A percentile compares a stretch with the other conserved stretches of the same genome.
phyloP scores from a whole-genome alignment of 2,888 invertebrate species.

The Lepidocyrtoides sp. region DNA sequence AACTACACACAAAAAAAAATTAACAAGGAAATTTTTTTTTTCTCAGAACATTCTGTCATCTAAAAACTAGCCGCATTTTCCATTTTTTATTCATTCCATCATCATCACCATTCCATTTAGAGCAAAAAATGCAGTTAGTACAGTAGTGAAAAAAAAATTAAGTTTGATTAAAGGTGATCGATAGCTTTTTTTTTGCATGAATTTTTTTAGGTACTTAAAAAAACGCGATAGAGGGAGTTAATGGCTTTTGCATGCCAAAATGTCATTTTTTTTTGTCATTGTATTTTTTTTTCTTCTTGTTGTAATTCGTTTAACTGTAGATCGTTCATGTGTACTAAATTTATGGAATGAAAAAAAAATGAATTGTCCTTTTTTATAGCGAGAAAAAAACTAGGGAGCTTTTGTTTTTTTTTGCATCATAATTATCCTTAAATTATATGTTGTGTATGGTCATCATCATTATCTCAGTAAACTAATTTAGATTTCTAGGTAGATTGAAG shows the following conservation, averaged over 20 bases:
- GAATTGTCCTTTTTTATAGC: background rate
- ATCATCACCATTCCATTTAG: too few species aligned
- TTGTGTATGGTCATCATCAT: too few species aligned
- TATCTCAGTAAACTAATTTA: too few species aligned
- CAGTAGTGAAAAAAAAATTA: too few species aligned
- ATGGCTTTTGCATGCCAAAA: slow-evolving; percentile 60
- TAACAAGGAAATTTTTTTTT: too few species aligned
- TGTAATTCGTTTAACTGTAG: slow-evolving; percentile 36
- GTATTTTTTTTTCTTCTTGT: background rate
- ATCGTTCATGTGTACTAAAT: background rate
- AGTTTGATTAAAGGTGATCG: background rate
- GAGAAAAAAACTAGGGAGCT: background rate
- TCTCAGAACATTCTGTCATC: too few species aligned
- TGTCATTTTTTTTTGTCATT: slow-evolving; percentile 41
- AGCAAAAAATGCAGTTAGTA: too few species aligned
- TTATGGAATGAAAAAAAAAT: background rate
- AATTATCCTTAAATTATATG: too few species aligned
- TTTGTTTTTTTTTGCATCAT: background rate
- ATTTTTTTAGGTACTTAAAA: background rate
- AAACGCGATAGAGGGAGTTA: slow-evolving; percentile 2
- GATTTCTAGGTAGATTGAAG: too few species aligned
- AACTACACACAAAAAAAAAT: too few species aligned
- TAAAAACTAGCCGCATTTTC: too few species aligned
- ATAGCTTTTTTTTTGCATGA: background rate
- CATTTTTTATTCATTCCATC: too few species aligned